Evolutionary conservation across 2,113 vertebrate genomes (phyloP).

Genomic region (Sander vitreus): DNA sequence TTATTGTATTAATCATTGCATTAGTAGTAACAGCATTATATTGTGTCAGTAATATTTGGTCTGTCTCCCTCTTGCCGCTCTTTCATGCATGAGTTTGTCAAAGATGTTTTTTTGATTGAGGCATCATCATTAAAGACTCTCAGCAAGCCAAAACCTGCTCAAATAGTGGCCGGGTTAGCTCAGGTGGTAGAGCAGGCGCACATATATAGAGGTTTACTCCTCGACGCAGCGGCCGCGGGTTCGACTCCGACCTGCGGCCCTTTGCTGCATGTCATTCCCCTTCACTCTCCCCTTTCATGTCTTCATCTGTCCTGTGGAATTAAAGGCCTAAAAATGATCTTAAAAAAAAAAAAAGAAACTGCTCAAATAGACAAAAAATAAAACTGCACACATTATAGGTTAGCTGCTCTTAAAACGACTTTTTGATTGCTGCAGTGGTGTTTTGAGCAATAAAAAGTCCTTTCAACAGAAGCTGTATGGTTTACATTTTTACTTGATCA

Average conservation of each 20-base stretch:
- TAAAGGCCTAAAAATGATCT: too few species aligned
- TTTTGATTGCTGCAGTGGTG: neutral
- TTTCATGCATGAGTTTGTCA: conserved; percentile 16
- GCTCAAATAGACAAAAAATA: neutral
- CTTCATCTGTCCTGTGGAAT: too few species aligned
- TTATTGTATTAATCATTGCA: neutral
- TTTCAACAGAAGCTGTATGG: neutral
- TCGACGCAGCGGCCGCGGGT: too few species aligned
- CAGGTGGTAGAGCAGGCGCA: too few species aligned
- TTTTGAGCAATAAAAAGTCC: neutral
- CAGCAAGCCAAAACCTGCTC: conserved; percentile 22
- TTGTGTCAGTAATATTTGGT: neutral
- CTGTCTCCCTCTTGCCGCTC: neutral
- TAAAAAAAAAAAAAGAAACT: too few species aligned
- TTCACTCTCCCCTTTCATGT: too few species aligned
- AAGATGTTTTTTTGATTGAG: conserved; percentile 16
- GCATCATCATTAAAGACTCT: conserved; percentile 30
- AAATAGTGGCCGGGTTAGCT: neutral
- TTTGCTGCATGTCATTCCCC: too few species aligned
- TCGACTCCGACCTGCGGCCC: too few species aligned
- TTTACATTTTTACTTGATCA: neutral
- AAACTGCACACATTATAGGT: neutral
- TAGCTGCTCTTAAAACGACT: neutral
- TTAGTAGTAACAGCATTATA: neutral
- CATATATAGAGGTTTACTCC: too few species aligned